Conservation (phyloP, 2,113 vertebrate genomes). For the Perognathus longimembris region DNA sequence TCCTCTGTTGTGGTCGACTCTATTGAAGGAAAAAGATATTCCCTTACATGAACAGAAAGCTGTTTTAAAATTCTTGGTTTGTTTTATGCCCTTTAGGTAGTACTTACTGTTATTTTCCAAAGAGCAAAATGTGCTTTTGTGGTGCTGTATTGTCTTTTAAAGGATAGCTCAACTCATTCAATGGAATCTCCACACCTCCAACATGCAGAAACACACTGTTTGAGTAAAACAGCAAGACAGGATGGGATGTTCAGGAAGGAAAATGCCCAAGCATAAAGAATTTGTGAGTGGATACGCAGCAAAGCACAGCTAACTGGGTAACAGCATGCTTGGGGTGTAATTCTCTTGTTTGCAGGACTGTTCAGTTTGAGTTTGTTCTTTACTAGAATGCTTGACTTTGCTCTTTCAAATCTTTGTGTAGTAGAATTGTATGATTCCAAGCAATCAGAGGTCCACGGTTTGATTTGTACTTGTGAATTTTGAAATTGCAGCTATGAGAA, state of each 20-base stretch:
- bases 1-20: constrained; percentile 18
- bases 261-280: not conserved
- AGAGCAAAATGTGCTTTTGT: not conserved
- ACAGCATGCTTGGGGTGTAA: not conserved
- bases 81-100: not conserved
- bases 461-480: constrained; percentile 62
- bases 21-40: constrained; percentile 16
- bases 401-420: constrained; percentile 7
- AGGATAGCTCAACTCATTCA: not conserved
- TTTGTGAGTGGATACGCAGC: not conserved
- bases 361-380: not conserved
- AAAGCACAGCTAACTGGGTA: constrained; percentile 38
- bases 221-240: constrained; percentile 24
- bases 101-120: constrained; percentile 43
- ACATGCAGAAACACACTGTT: not conserved
- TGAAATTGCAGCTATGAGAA: constrained; percentile 65
- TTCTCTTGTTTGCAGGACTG: constrained; percentile 26
- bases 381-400: not conserved
- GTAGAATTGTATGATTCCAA: constrained; percentile 46
- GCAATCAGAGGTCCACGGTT: constrained; percentile 38
- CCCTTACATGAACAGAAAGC: not conserved
- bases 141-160: constrained; percentile 39
- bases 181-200: constrained; percentile 42
- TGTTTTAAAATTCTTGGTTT: not conserved
- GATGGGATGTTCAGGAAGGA: not conserved